Evolutionary conservation across 1,140 invertebrate genomes (phyloP), one percentile per base, ranked within the genome.

Genomic region (Onthophagus taurus): DNA sequence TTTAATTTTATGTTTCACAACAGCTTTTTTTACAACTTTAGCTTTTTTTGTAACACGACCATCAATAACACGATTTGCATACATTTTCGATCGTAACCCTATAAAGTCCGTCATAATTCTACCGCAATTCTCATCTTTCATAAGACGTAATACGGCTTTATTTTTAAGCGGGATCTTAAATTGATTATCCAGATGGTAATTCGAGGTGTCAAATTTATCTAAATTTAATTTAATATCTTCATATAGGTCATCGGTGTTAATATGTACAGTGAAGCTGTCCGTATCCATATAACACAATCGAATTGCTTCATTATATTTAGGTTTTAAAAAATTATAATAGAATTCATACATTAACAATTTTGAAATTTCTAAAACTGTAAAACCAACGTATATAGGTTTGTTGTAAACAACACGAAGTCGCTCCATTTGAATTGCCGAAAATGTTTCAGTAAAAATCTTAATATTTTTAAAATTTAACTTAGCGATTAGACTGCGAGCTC

Each of bases 161-260:
- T 31, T 42, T 14, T 16, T 14, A 11, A 29, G 14, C n/a, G 26
- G 39, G 8, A 42, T 42, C 8, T 12, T 12, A 19, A 23, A 42
- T 8, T 6, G n/a, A 42, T 42, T 42, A 19, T 42, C 19, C 8
- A 8, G 5, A 17, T 3, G 6, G 18, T 13, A 42, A 12, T 42
- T 23, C 4, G 23, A 12, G 14, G 39, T 34, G 24, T 24, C 49
- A 44, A 70, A 60, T 55, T 67, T 64, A 9, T 65, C 64, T 13
- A 67, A 12, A 5, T 66, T 57, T 44, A 71, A 68, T 50, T 65
- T 66, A 44, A 68, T 68, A 24, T 39, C 44, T 24, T 31, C 17
- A 18, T 50, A 42, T 1, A 52, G 44, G n/a, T 36, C 17, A 29
- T 44, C 42, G 8, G 19, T 37, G 38, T 45, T 48, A 17, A 43